Conservation (phyloP, 2,797 vertebrate genomes). For the Aeoliscus strigatus region DNA sequence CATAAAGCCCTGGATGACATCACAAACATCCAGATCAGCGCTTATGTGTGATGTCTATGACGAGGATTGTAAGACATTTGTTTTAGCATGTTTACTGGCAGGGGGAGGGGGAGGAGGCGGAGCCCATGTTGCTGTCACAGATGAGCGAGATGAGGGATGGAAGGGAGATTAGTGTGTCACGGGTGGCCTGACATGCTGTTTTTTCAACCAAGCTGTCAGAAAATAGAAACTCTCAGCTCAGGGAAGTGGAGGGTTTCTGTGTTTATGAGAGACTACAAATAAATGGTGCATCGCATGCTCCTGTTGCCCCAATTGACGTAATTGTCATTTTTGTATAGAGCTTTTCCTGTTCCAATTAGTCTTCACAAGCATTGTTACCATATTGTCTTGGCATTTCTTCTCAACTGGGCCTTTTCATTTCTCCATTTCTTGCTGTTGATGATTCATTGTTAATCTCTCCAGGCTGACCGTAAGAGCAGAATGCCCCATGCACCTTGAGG, state of each 20-base stretch:
- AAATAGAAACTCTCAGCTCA: conserved; percentile 46
- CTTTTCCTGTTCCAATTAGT: too few species aligned
- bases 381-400: too few species aligned
- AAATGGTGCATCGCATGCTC: conserved; percentile 4
- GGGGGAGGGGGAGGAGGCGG: conserved; percentile 31
- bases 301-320: conserved; percentile 3
- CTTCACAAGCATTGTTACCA: too few species aligned
- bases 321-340: conserved; percentile 2
- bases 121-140: conserved; percentile 65
- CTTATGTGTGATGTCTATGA: conserved; percentile 34
- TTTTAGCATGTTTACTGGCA: conserved; percentile 62
- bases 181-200: conserved; percentile 58
- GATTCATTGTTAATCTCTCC: conserved; percentile 22
- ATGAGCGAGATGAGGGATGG: conserved; percentile 69
- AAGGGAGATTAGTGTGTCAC: conserved; percentile 69
- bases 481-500: conserved; percentile 98
- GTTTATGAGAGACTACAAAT: conserved; percentile 8
- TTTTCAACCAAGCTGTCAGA: conserved; percentile 67
- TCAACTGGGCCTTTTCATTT: too few species aligned
- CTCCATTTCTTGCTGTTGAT: background rate
- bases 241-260: conserved; percentile 44
- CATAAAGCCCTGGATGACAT: conserved; percentile 20
- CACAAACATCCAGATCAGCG: conserved; percentile 6
- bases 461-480: conserved; percentile 98
- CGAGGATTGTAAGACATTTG: conserved; percentile 54